Base-by-base conservation (phyloP, 2,888 invertebrate genomes). In the Archips crataeganus region DNA sequence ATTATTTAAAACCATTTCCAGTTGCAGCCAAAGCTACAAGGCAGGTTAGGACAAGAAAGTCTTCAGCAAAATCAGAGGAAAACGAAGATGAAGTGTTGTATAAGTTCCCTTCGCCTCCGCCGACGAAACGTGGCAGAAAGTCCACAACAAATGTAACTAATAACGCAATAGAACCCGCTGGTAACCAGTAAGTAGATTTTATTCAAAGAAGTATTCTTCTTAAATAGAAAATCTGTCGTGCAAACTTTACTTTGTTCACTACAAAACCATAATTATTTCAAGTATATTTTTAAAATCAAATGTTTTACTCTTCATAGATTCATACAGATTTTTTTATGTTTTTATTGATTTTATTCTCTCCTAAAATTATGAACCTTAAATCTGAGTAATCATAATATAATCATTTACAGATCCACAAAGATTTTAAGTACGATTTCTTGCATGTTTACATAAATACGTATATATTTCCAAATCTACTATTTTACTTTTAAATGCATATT, bases 81-180 rank as follows among this genome's bases (percentile, higher is more conserved):
- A 57, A 69, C 2, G 74, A 79, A 4, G 78, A 80, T 11, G 62
- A 76, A 2, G 76, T 78, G 13, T 75, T 76, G 39, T 81, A 83
- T 62, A 84, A 81, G 54, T 80, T 84, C 15, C 82, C 81, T 3
- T 81, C 84, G 0, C 79, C 80, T 0, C 67, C 72, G 10, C 70
- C 73, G 0, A 23, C 70, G 15, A 61, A 54, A 10, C 39, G 47
- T n/a, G 49, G 47, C 23, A 69, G 32, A 72, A 72, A 66, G 39
- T 42, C 64, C 13, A 77, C 70, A 64, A 23, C 60, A 10, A 70
- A 61, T 61, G 66, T 15, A 70, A 60, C 49, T 39, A 78, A 76
- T 77, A 78, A 74, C 34, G 61, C 71, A 36, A 78, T 74, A 63
- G 75, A 75, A 75, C 76, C 75, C 63, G 36, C 74, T 74, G 78